Percentiles rank a stretch among this genome's conserved stretches.
Evolutionary conservation across 2,888 invertebrate species (phyloP).

Genomic region (Eutolmus rufibarbis): DNA sequence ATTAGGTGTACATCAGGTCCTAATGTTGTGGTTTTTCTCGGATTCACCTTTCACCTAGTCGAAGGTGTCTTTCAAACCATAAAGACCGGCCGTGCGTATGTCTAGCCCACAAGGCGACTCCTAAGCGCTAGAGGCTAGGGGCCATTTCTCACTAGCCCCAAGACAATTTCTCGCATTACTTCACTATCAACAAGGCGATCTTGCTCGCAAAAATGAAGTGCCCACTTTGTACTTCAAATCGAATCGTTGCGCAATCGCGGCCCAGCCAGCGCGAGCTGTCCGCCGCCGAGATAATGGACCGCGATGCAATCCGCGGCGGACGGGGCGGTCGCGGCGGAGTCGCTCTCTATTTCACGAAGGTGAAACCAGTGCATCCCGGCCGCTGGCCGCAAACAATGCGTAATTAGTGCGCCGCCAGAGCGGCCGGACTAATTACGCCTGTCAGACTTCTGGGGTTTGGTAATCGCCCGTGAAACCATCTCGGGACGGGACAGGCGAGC

Average conservation of each 20-base stretch:
- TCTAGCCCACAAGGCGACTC: not conserved
- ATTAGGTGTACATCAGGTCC: not conserved
- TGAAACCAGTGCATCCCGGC: not conserved
- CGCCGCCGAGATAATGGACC: not conserved
- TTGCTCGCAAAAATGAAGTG: not conserved
- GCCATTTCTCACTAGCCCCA: not conserved
- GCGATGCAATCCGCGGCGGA: not conserved
- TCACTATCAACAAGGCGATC: constrained; percentile 26
- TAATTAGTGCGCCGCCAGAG: not conserved
- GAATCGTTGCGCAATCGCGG: not conserved
- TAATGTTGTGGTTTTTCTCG: not conserved
- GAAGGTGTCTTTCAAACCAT: not conserved
- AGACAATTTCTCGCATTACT: constrained; percentile 30
- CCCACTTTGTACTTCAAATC: not conserved
- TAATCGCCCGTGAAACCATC: not conserved
- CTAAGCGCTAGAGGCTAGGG: not conserved
- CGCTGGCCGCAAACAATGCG: not conserved
- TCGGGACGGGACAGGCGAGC: not conserved
- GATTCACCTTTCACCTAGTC: not conserved
- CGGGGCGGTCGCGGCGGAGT: not conserved
- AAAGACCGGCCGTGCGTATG: not conserved
- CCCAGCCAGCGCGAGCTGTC: not conserved
- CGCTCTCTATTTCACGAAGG: not conserved
- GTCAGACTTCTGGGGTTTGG: not conserved
- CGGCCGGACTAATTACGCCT: not conserved